These are phyloP conservation scores for Eidolon helvum DNA, from an alignment of 2,113 vertebrate genomes.

Conservation along the genomic window DNA sequence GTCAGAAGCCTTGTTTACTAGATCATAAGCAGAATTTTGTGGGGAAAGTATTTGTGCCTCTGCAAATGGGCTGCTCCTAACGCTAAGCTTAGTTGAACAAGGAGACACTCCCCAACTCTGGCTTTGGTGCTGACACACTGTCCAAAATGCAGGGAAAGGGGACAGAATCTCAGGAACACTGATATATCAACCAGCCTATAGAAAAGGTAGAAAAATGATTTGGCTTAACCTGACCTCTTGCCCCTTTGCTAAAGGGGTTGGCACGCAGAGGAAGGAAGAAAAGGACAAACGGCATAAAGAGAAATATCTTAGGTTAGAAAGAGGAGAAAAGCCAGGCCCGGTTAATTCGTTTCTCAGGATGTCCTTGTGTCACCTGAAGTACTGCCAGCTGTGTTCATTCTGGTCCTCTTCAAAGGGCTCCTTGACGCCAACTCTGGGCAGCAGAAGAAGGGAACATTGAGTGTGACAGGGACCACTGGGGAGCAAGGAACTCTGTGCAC, in stretches of 20 bases:
- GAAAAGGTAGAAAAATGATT: neutral
- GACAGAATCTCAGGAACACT: conserved; percentile 2
- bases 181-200: neutral
- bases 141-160: neutral
- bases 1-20: neutral
- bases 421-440: conserved; percentile 88
- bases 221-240: neutral
- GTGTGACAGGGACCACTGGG: conserved; percentile 67
- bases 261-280: neutral
- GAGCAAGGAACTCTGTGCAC: neutral
- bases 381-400: conserved; percentile 84
- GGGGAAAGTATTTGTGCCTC: neutral
- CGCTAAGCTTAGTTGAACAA: neutral
- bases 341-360: conserved; percentile 77
- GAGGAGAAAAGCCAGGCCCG: conserved; percentile 78
- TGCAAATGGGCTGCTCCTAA: neutral
- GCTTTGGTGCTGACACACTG: neutral
- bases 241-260: neutral
- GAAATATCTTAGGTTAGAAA: conserved; percentile 75
- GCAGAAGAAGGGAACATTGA: conserved; percentile 86
- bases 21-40: neutral
- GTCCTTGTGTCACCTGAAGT: conserved; percentile 89
- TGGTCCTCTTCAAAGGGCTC: conserved; percentile 85
- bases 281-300: conserved; percentile 26
- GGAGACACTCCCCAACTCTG: neutral